phyloP scores from a whole-genome alignment of 1,140 invertebrate species.

The Venustaconcha ellipsiformis region DNA sequence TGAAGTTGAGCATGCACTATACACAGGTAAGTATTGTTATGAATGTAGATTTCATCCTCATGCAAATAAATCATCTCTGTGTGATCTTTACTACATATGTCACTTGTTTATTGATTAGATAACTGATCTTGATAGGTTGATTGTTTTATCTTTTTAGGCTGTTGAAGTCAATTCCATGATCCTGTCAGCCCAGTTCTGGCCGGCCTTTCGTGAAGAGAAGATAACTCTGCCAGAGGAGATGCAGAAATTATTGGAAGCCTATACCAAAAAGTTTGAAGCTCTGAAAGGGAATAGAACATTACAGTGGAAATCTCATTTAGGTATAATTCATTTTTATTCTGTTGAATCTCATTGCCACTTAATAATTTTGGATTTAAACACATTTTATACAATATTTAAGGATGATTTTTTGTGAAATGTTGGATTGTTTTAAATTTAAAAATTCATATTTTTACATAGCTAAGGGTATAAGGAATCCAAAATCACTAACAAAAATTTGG shows the following conservation, averaged over 20 bases:
- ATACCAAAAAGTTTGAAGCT: constrained; percentile 90
- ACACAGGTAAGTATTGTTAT: no score
- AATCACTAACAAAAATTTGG: not conserved
- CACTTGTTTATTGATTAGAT: no score
- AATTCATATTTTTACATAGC: no score
- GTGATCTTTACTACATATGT: no score
- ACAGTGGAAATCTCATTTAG: constrained; percentile 93
- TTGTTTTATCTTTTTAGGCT: constrained; percentile 49
- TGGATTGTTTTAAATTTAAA: not conserved
- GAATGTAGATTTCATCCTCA: no score
- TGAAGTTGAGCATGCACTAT: no score
- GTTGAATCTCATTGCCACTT: not conserved
- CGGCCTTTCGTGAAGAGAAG: constrained; percentile 94
- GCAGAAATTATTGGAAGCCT: constrained; percentile 84
- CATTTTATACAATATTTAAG: not conserved
- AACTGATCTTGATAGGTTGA: no score
- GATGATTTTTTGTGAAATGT: not conserved
- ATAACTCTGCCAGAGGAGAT: constrained; percentile 87
- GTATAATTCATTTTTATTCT: constrained; percentile 62
- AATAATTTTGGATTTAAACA: not conserved
- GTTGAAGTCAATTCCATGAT: constrained; percentile 87
- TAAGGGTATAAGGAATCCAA: not conserved
- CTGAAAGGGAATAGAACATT: constrained; percentile 95
- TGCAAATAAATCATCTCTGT: no score
- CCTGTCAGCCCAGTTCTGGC: constrained; percentile 99